phyloP scores from a whole-genome alignment of 1,140 invertebrate species.

The Drosophila sucinea region DNA sequence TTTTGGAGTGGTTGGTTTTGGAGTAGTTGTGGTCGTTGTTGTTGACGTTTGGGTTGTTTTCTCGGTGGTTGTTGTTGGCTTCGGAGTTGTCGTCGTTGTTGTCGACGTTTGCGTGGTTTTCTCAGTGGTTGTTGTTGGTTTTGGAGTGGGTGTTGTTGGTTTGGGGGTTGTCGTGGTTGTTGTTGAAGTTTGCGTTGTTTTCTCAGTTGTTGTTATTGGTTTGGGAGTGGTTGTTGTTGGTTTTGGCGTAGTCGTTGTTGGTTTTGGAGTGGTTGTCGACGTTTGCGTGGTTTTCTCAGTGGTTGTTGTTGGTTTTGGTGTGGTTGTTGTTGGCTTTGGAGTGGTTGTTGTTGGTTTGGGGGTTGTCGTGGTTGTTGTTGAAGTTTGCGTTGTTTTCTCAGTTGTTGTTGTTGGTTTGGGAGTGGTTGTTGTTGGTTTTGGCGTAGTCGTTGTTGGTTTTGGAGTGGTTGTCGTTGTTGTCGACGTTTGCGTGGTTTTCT shows the following conservation, averaged over 20 bases:
- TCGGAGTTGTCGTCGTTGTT: no score
- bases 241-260: conserved; percentile 79
- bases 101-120: no score
- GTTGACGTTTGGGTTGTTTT: no score
- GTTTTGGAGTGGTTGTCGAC: conserved; percentile 63
- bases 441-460: conserved; percentile 83
- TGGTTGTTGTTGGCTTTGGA: no score
- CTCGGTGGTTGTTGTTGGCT: no score
- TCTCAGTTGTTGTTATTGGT: background rate
- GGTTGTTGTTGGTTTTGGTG: no score
- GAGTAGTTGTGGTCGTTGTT: background rate
- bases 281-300: no score
- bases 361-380: background rate
- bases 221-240: background rate
- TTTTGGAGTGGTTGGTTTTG: background rate
- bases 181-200: background rate
- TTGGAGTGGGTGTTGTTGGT: background rate
- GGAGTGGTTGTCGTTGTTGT: conserved; percentile 68
- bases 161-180: background rate
- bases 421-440: conserved; percentile 2
- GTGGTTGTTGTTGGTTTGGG: no score
- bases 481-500: no score
- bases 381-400: background rate
- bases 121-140: conserved; percentile 4
- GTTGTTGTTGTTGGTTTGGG: background rate